Conservation (phyloP, 2,888 invertebrate species). For the Cordilura impudica region DNA sequence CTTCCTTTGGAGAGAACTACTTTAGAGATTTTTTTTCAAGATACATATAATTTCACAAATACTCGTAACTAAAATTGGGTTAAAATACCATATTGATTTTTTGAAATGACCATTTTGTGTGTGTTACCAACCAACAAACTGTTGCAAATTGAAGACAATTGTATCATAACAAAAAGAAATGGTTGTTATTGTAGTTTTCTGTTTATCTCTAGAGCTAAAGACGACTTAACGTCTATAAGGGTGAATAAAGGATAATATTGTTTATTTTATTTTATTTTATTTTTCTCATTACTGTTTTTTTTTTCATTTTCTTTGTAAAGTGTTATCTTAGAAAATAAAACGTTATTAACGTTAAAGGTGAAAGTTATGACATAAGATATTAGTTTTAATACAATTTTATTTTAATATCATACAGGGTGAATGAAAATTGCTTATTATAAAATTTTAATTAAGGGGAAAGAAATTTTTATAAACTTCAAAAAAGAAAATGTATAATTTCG, state of each 20-base stretch:
- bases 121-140: conserved; percentile 8
- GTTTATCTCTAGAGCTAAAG: conserved; percentile 3
- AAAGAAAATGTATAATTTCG: too few relatives aligned
- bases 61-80: background rate
- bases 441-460: too few relatives aligned
- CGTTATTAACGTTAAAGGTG: conserved; percentile 10
- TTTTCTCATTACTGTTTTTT: background rate
- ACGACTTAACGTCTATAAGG: conserved; percentile 33
- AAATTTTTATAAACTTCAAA: too few relatives aligned
- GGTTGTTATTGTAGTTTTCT: background rate
- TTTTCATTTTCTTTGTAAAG: background rate
- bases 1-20: conserved; percentile 17
- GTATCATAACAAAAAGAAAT: background rate
- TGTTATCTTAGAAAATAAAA: background rate
- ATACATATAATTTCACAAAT: background rate
- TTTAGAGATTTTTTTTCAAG: conserved; percentile 16
- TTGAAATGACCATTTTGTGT: background rate
- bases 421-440: too few relatives aligned
- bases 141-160: conserved; percentile 18
- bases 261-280: background rate
- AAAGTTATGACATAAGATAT: conserved; percentile 4
- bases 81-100: conserved; percentile 36
- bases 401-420: too few relatives aligned
- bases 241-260: conserved; percentile 17
- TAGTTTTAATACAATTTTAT: background rate